Conservation (phyloP, 2,888 invertebrate genomes). For the Troilus luridus region DNA sequence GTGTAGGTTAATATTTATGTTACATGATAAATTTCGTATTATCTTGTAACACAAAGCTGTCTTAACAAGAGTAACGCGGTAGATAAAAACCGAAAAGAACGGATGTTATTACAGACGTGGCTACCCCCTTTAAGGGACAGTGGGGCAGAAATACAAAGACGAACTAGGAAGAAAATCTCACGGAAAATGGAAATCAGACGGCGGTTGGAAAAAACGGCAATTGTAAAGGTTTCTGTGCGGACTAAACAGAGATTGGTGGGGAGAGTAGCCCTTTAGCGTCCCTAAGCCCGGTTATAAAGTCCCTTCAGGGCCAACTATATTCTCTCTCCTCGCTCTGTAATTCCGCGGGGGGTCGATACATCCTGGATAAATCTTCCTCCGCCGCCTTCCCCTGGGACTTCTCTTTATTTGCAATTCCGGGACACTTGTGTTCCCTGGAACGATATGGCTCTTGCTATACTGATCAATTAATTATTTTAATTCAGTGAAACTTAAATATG, state of each 20-base stretch:
- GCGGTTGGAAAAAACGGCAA: slow-evolving; percentile 35
- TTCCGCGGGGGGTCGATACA: slow-evolving; percentile 37
- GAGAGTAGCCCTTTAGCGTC: slow-evolving; percentile 19
- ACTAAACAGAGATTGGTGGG: slow-evolving; percentile 46
- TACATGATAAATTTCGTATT: too few relatives aligned
- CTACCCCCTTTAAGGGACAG: not conserved
- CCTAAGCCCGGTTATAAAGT: slow-evolving; percentile 47
- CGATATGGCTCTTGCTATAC: not conserved
- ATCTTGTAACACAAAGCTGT: not conserved
- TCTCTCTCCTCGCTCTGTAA: slow-evolving; percentile 43
- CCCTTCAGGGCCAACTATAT: slow-evolving; percentile 46
- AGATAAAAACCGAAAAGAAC: not conserved
- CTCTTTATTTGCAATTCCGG: not conserved
- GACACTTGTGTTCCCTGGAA: not conserved
- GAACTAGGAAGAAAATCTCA: not conserved
- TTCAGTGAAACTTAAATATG: too few relatives aligned
- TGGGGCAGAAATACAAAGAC: not conserved
- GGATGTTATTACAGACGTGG: not conserved
- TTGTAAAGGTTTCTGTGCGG: slow-evolving; percentile 41
- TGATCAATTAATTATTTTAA: not conserved
- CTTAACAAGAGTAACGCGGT: not conserved
- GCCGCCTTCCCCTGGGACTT: not conserved
- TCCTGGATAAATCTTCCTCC: slow-evolving; percentile 30
- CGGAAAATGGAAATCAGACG: slow-evolving; percentile 44
- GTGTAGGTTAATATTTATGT: too few relatives aligned